A percentile compares a stretch with the other conserved stretches of the same genome.
Evolutionary conservation across 2,113 vertebrate genomes (phyloP).

Genomic region (Neodontobutis hainanensis): DNA sequence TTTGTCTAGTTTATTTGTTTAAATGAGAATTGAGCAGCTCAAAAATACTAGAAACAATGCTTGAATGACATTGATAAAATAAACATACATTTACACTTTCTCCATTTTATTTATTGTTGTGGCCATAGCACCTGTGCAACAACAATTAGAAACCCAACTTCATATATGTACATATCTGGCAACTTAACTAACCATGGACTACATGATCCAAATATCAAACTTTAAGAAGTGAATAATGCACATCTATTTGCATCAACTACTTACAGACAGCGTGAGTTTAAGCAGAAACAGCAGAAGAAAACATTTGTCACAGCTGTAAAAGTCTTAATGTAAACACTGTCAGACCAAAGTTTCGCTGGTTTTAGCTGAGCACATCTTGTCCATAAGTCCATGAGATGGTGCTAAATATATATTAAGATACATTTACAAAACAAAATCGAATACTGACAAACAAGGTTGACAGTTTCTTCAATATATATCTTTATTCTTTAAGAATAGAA

Average conservation of each 20-base stretch:
- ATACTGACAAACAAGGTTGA: constrained; percentile 17
- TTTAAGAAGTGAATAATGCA: constrained; percentile 12
- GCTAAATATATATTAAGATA: constrained; percentile 7
- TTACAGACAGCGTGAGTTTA: constrained; percentile 18
- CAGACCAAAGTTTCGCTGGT: neutral
- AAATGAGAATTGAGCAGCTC: neutral
- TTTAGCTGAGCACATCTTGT: constrained; percentile 3
- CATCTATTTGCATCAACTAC: constrained; percentile 5
- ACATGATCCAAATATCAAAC: constrained; percentile 7
- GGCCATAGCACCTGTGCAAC: constrained; percentile 10
- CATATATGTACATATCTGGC: constrained; percentile 7
- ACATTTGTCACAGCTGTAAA: constrained; percentile 4
- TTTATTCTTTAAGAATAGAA: constrained; percentile 83
- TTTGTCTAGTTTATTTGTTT: neutral
- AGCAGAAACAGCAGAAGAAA: constrained; percentile 12
- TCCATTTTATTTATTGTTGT: constrained; percentile 15
- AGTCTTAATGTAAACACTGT: constrained; percentile 8
- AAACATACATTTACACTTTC: constrained; percentile 6
- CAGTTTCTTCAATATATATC: constrained; percentile 68
- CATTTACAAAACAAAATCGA: constrained; percentile 1
- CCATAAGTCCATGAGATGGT: neutral
- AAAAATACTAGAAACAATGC: neutral
- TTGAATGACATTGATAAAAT: neutral
- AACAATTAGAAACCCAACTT: constrained; percentile 5
- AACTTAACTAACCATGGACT: constrained; percentile 1